Conservation (phyloP, 2,797 vertebrate species). For the Oreochromis mossambicus region DNA sequence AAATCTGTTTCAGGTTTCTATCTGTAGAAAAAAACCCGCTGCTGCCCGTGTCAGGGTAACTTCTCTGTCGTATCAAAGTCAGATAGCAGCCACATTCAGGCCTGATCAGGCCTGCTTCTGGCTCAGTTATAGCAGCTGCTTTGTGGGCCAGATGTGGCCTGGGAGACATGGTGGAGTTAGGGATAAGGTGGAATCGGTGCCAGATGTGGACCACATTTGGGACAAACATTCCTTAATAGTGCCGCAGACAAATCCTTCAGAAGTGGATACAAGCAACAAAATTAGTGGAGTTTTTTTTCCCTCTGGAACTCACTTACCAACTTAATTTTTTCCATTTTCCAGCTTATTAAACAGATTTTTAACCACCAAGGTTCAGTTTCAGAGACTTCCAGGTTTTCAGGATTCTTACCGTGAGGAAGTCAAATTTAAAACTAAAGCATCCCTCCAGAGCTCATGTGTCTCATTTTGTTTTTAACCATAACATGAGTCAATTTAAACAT, state of each 20-base stretch:
- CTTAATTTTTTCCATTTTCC: neutral
- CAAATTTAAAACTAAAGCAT: neutral
- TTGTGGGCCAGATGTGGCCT: neutral
- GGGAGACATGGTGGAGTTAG: neutral
- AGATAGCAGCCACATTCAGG: neutral
- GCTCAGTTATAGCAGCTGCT: neutral
- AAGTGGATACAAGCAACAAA: neutral
- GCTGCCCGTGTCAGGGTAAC: neutral
- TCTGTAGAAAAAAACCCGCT: neutral
- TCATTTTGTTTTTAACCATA: neutral
- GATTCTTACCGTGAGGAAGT: neutral
- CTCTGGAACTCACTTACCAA: neutral
- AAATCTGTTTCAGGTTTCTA: neutral
- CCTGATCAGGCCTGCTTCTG: neutral
- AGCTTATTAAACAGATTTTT: neutral
- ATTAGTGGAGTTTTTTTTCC: accelerated
- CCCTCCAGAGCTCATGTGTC: neutral
- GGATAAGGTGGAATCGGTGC: neutral
- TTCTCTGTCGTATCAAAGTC: neutral
- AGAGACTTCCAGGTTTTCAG: neutral
- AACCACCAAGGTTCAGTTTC: neutral
- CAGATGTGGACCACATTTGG: neutral
- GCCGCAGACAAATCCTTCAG: neutral
- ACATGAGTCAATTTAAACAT: neutral
- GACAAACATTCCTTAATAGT: neutral